Evolutionary conservation across 2,797 vertebrate species (phyloP).

Genomic region (Parotocinclus haroldoi): DNA sequence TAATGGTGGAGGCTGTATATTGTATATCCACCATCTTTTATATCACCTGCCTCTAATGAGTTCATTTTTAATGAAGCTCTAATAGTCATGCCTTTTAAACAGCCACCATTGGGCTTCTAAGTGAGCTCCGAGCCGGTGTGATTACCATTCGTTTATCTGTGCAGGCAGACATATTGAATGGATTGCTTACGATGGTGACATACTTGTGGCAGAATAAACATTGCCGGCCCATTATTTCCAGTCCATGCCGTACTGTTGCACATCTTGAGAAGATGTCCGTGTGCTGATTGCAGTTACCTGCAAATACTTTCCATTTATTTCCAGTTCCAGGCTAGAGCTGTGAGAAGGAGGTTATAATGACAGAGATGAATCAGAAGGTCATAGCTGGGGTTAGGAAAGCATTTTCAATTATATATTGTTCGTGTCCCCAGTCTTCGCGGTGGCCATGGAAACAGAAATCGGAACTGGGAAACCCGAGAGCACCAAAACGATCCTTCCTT

Average conservation of each 20-base stretch:
- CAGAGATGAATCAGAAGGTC: conserved; percentile 41
- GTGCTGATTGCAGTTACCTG: neutral
- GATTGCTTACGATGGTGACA: no score
- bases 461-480: conserved; percentile 75
- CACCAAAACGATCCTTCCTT: conserved; percentile 57
- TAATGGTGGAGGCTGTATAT: no score
- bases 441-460: conserved; percentile 77
- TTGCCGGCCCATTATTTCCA: no score
- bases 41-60: no score
- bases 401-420: conserved; percentile 70
- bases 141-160: no score
- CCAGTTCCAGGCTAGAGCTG: neutral
- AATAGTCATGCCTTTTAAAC: no score
- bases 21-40: no score
- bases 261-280: neutral
- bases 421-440: conserved; percentile 46
- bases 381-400: conserved; percentile 43
- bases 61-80: no score
- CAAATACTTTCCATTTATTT: conserved; percentile 3
- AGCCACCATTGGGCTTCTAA: no score
- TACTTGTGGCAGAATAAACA: neutral
- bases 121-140: no score
- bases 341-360: conserved; percentile 2
- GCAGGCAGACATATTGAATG: no score
- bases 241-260: neutral